Conservation (phyloP, 2,113 vertebrate genomes). For the Hypomesus transpacificus region DNA sequence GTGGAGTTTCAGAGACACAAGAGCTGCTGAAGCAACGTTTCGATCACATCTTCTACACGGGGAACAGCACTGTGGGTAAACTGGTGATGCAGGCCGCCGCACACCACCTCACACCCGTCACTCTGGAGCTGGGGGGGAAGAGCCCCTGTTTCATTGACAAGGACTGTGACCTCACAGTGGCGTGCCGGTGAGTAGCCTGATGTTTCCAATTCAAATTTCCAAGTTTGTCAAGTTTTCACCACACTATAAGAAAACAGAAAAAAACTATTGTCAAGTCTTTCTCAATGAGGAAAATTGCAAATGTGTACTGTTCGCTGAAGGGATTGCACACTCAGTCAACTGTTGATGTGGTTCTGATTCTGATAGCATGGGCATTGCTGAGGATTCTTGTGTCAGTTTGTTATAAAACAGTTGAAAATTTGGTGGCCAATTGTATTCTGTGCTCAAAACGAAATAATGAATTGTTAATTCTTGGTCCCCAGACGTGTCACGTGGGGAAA, state of each 20-base stretch:
- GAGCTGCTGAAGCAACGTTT: slow-evolving; percentile 80
- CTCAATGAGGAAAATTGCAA: not conserved
- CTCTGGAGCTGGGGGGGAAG: slow-evolving; percentile 92
- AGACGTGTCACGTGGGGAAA: slow-evolving; percentile 83
- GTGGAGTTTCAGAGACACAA: slow-evolving; percentile 80
- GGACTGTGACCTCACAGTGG: slow-evolving; percentile 65
- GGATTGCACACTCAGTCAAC: too few relatives aligned
- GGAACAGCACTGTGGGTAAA: slow-evolving; percentile 76
- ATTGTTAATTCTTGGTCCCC: too few relatives aligned
- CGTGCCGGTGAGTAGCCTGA: slow-evolving; percentile 66
- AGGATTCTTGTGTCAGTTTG: too few relatives aligned
- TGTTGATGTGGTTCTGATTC: too few relatives aligned
- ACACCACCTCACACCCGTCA: slow-evolving; percentile 86
- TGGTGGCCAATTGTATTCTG: too few relatives aligned
- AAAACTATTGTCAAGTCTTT: not conserved
- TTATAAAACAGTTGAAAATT: too few relatives aligned
- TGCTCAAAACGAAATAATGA: too few relatives aligned
- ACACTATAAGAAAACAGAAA: too few relatives aligned
- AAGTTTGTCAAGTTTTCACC: too few relatives aligned
- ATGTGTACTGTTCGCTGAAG: too few relatives aligned
- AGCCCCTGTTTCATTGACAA: slow-evolving; percentile 82
- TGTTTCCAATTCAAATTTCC: not conserved
- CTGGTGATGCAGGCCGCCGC: slow-evolving; percentile 85
- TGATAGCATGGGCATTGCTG: too few relatives aligned
- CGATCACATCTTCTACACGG: slow-evolving; percentile 89